A percentile compares a stretch with the other conserved stretches of the same genome.
Conservation (phyloP, 2,888 invertebrate genomes). For the Branchellion lobata region DNA sequence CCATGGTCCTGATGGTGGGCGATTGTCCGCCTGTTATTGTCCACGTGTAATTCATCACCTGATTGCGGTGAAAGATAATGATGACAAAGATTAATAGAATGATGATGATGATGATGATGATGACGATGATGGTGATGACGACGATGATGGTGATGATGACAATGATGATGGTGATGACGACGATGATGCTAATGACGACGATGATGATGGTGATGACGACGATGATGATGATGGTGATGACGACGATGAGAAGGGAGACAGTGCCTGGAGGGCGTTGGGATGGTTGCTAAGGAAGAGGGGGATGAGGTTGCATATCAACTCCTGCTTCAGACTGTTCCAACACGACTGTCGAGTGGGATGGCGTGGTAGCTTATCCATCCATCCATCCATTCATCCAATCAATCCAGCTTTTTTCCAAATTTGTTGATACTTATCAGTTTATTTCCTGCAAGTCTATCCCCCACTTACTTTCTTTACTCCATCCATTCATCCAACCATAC, state of each 20-base stretch:
- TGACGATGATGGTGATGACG: too few species aligned
- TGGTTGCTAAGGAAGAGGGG: constrained; percentile 92
- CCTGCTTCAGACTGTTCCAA: constrained; percentile 70
- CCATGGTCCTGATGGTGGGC: constrained; percentile 41
- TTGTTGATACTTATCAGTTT: neutral
- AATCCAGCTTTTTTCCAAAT: neutral
- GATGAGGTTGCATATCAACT: constrained; percentile 81
- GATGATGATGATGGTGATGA: too few species aligned
- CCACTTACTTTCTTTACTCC: neutral
- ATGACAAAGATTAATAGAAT: constrained; percentile 54
- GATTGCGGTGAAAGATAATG: constrained; percentile 55
- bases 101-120: constrained; percentile 64
- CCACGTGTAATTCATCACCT: constrained; percentile 37
- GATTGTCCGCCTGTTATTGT: constrained; percentile 27
- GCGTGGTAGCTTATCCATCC: neutral
- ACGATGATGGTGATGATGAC: constrained; percentile 72
- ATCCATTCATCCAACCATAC: neutral
- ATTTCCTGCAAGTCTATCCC: neutral
- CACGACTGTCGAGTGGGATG: constrained; percentile 54
- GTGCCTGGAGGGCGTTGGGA: constrained; percentile 89
- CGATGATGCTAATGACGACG: constrained; percentile 56
- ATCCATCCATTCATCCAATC: neutral
- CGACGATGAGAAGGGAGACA: too few species aligned
- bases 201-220: constrained; percentile 66
- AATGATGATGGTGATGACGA: constrained; percentile 67